These are phyloP conservation scores for Xenops minutus DNA, from an alignment of 2,797 vertebrate genomes.

Conservation along the genomic window DNA sequence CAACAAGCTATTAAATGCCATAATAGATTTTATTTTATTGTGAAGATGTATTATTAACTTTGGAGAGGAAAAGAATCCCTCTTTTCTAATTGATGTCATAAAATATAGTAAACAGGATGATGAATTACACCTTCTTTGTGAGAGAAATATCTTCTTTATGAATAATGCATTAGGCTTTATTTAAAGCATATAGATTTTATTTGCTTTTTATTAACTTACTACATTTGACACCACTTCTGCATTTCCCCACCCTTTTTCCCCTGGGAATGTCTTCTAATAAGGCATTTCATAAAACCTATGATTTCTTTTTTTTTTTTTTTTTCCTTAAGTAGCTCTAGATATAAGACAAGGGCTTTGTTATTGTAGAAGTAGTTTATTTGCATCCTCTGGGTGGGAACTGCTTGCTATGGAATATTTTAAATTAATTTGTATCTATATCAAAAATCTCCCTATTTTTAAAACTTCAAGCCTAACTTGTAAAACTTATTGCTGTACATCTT, in stretches of 20 bases:
- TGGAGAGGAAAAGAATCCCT: not conserved
- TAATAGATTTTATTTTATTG: not conserved
- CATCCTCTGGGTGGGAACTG: not conserved
- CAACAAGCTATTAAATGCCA: not conserved
- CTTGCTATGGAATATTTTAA: not conserved
- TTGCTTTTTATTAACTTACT: slow-evolving; percentile 33
- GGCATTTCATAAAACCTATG: not conserved
- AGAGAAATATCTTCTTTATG: not conserved
- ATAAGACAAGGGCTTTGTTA: not conserved
- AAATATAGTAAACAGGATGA: slow-evolving; percentile 11
- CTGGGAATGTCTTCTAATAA: not conserved
- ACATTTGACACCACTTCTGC: not conserved
- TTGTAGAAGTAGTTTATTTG: not conserved
- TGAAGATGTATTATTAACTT: not conserved
- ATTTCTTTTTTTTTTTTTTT: not conserved
- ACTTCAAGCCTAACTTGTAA: not conserved
- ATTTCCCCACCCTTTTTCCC: not conserved
- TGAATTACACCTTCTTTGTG: not conserved
- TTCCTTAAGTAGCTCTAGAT: not conserved
- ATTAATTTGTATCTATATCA: not conserved
- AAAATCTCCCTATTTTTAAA: not conserved
- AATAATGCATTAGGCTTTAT: slow-evolving; percentile 29
- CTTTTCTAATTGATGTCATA: slow-evolving; percentile 23
- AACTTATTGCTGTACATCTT: not conserved
- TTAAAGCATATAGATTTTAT: slow-evolving; percentile 33